Conservation (phyloP, 2,113 vertebrate species). For the Anolis sagrei region DNA sequence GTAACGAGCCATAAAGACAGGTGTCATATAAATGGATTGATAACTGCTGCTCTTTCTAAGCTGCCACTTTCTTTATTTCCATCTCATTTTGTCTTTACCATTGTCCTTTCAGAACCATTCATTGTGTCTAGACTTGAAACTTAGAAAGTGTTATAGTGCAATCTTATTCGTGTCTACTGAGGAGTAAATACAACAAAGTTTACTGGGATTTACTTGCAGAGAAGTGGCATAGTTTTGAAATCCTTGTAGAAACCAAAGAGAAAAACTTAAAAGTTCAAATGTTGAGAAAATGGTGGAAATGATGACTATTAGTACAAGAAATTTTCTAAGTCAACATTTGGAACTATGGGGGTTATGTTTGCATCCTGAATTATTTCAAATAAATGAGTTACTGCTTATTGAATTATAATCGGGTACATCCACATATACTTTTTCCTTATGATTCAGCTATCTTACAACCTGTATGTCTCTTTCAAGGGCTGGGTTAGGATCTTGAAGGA, state of each 20-base stretch:
- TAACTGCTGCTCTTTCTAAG: neutral
- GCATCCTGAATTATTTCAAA: neutral
- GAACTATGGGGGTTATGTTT: neutral
- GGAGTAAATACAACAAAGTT: neutral
- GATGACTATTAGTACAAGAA: neutral
- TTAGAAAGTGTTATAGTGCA: neutral
- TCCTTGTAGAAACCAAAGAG: constrained; percentile 4
- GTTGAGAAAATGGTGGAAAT: neutral
- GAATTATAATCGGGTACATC: neutral
- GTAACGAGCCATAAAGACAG: neutral
- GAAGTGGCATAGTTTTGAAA: neutral
- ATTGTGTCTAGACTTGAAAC: neutral
- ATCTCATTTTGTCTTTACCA: no score
- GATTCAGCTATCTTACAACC: no score
- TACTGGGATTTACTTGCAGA: neutral
- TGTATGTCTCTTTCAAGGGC: no score
- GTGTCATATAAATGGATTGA: neutral
- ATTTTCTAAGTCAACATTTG: neutral
- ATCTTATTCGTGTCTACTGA: neutral
- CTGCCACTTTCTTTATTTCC: neutral
- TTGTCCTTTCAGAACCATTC: neutral
- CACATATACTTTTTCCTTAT: no score
- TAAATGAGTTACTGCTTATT: neutral
- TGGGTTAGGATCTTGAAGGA: no score
- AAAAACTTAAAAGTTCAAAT: neutral